Evolutionary conservation across 2,797 vertebrate species (phyloP), one percentile per base, ranked within the genome.

Genomic region (Moxostoma hubbsi): DNA sequence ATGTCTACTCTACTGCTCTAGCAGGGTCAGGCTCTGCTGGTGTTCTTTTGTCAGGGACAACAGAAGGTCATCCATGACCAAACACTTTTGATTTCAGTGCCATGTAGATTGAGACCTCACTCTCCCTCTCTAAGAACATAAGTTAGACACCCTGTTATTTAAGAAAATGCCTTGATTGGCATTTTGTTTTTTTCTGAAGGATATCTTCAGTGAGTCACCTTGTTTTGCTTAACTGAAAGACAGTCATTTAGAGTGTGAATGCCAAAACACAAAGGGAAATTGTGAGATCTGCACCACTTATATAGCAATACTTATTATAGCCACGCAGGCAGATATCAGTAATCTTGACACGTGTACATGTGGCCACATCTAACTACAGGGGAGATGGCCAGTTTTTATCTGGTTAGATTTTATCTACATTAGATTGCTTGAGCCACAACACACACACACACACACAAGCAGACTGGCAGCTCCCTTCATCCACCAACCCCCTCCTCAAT

Each of bases 401-500:
- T 75, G 58, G 43, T 62, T 51, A 49, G 45, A 62, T 46, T 65
- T n/a, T n/a, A n/a, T n/a, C n/a, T n/a, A n/a, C n/a, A n/a, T n/a
- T n/a, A n/a, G 45, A 62, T 46, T 65, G 69, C 36, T 36, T 36
- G 36, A 36, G 36, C 36, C 36, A 36, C 36, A 36, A 36, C 36
- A 36, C 36, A 36, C 36, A 36, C 24, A 24, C 24, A 51, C 51
- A 36, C 15, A 68, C 72, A 55, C 66, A 75, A 66, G 69, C 58
- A 75, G 83, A 78, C 45, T 50, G 66, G 16, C 43, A 24, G 8
- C 77, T 76, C 73, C 61, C 54, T 59, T 69, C 65, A 36, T 69
- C 73, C 77, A 77, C 72, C 57, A 69, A 55, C 55, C 71, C 64
- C 43, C 57, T 45, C 54, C 85, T 55, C n/a, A 83, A 78, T 80